phyloP scores from a whole-genome alignment of 2,113 vertebrate genomes.

The Proteles cristata region DNA sequence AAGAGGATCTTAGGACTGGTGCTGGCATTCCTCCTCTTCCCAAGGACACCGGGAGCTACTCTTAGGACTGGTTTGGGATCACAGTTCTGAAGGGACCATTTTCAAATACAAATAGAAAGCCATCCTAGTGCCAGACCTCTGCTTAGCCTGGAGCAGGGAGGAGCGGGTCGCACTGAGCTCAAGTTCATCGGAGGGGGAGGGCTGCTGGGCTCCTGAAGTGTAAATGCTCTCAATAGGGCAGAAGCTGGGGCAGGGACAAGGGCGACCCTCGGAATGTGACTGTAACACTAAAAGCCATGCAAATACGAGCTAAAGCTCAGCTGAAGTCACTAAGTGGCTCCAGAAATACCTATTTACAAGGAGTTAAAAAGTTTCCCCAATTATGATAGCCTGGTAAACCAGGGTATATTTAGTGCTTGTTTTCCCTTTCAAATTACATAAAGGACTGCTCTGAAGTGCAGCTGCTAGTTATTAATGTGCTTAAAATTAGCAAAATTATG shows the following conservation, averaged over 20 bases:
- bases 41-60: background rate
- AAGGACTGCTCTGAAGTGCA: slow-evolving; percentile 62
- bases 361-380: background rate
- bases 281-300: rapidly evolving
- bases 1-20: background rate
- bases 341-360: slow-evolving; percentile 54
- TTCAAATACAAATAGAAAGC: background rate
- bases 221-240: background rate
- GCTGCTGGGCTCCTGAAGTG: background rate
- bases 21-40: background rate
- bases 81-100: background rate
- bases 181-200: background rate
- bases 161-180: background rate
- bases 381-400: slow-evolving; percentile 27
- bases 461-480: slow-evolving; percentile 70
- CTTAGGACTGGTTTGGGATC: background rate
- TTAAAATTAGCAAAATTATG: slow-evolving; percentile 70
- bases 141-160: background rate
- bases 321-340: background rate
- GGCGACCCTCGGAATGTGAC: background rate
- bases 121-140: background rate
- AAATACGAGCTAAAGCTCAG: background rate
- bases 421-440: slow-evolving; percentile 60
- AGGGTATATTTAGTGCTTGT: slow-evolving; percentile 50
- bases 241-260: background rate